Evolutionary conservation across 2,797 vertebrate genomes (phyloP).

Genomic region (Rhodeus uyekii): DNA sequence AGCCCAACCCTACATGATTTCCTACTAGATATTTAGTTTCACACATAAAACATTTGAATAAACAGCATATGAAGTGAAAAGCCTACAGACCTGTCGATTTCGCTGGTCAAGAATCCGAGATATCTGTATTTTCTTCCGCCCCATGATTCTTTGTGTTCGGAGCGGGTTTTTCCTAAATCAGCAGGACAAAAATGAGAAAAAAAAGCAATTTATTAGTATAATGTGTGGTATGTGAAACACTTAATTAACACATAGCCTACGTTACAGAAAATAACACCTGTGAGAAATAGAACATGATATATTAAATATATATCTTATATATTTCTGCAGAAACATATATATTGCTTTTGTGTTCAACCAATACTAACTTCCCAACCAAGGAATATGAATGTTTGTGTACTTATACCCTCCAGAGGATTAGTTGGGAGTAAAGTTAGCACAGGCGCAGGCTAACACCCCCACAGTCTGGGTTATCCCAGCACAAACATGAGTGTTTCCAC

Average conservation of each 20-base stretch:
- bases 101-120: slow-evolving; percentile 92
- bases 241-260: too few relatives aligned
- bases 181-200: not conserved
- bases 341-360: slow-evolving; percentile 47
- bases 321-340: not conserved
- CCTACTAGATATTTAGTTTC: not conserved
- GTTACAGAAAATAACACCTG: not conserved
- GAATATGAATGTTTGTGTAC: slow-evolving; percentile 63
- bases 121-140: slow-evolving; percentile 96
- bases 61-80: not conserved
- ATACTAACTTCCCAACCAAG: slow-evolving; percentile 51
- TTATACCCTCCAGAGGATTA: slow-evolving; percentile 70
- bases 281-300: not conserved
- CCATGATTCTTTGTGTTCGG: slow-evolving; percentile 76
- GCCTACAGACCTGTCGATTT: slow-evolving; percentile 85
- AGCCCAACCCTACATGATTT: not conserved
- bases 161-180: slow-evolving; percentile 60
- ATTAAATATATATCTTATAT: not conserved
- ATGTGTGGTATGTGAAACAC: not conserved
- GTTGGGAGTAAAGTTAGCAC: slow-evolving; percentile 73
- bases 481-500: slow-evolving; percentile 61
- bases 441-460: slow-evolving; percentile 68
- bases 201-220: not conserved
- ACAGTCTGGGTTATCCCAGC: slow-evolving; percentile 72
- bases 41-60: not conserved